Evolutionary conservation across 2,888 invertebrate species (phyloP).

Genomic region (Drosophila ustulata): DNA sequence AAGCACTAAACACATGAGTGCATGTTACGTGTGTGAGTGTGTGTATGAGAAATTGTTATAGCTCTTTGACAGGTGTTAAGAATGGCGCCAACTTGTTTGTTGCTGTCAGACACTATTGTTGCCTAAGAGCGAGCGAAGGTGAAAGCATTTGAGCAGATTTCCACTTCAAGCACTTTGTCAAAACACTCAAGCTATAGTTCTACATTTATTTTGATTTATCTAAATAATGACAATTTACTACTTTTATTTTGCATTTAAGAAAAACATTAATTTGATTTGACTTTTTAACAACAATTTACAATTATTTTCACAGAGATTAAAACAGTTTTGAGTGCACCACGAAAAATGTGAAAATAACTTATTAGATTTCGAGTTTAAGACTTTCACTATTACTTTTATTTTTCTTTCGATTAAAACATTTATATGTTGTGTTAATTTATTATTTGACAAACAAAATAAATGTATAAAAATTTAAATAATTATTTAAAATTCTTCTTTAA

Average conservation of each 20-base stretch:
- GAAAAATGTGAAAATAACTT: too few species aligned
- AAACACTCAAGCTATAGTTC: background rate
- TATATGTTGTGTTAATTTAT: too few species aligned
- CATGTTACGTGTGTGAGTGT: constrained; percentile 9
- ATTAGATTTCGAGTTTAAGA: too few species aligned
- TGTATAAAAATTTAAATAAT: too few species aligned
- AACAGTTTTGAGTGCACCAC: background rate
- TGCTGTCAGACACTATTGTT: constrained; percentile 6
- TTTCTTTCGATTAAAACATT: too few species aligned
- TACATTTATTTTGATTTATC: background rate
- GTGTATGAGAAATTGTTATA: constrained; percentile 38
- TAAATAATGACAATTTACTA: background rate
- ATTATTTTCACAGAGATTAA: background rate
- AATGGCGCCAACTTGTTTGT: constrained; percentile 60
- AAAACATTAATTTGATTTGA: background rate
- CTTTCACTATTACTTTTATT: too few species aligned
- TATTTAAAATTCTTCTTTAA: too few species aligned
- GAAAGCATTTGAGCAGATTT: background rate
- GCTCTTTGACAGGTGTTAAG: constrained; percentile 72
- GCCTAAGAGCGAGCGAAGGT: background rate
- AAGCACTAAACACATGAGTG: constrained; percentile 18
- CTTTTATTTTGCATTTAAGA: background rate
- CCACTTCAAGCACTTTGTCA: background rate
- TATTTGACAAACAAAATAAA: too few species aligned
- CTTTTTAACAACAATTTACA: too few species aligned